A percentile compares a stretch with the other conserved stretches of the same genome.
These are phyloP conservation scores for Apantesis nais DNA, from an alignment of 2,888 invertebrate species.

Conservation along the genomic window DNA sequence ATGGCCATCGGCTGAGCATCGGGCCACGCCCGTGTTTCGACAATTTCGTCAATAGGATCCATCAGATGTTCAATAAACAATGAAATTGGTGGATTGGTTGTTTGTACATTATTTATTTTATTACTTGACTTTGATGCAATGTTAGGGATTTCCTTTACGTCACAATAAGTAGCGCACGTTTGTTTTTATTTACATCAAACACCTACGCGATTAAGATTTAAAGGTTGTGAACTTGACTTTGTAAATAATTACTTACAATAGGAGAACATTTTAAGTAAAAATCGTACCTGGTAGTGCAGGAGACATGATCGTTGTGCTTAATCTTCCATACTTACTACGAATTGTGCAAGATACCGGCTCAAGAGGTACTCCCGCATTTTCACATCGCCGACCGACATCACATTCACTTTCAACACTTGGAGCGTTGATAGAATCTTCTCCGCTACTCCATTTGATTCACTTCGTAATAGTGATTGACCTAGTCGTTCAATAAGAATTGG, in stretches of 20 bases:
- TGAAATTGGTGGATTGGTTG: slow-evolving; percentile 16
- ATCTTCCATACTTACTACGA: slow-evolving; percentile 64
- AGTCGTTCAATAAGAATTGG: slow-evolving; percentile 70
- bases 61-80: slow-evolving; percentile 24
- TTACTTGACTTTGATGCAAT: not conserved
- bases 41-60: slow-evolving; percentile 48
- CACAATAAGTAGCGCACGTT: slow-evolving; percentile 14
- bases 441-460: slow-evolving; percentile 63
- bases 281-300: slow-evolving; percentile 52
- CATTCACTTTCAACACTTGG: slow-evolving; percentile 70
- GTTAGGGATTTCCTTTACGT: slow-evolving; percentile 9
- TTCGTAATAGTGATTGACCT: slow-evolving; percentile 66
- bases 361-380: slow-evolving; percentile 16
- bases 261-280: slow-evolving; percentile 8
- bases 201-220: slow-evolving; percentile 19
- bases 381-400: slow-evolving; percentile 53
- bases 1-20: slow-evolving; percentile 56
- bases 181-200: slow-evolving; percentile 44
- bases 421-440: slow-evolving; percentile 62
- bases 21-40: slow-evolving; percentile 71
- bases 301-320: slow-evolving; percentile 39
- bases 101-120: slow-evolving; percentile 12
- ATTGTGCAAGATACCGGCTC: slow-evolving; percentile 17
- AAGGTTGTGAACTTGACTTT: not conserved
- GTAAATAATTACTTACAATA: slow-evolving; percentile 2